Percentiles rank a stretch among this genome's conserved stretches.
Conservation (phyloP, 2,797 vertebrate species). For the Leuciscus waleckii region DNA sequence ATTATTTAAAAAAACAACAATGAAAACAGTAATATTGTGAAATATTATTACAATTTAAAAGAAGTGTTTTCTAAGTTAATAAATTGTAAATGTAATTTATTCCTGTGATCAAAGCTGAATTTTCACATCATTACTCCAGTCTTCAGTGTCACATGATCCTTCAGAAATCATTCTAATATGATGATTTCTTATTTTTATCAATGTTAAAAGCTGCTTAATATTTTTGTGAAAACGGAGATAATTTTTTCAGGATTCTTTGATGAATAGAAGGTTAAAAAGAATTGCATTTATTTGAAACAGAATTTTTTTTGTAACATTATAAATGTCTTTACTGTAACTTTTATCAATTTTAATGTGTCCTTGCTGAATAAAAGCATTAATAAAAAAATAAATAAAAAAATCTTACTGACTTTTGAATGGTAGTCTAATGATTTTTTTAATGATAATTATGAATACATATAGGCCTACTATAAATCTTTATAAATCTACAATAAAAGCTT, state of each 20-base stretch:
- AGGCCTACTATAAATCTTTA: background rate
- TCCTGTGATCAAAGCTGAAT: background rate
- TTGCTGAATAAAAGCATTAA: background rate
- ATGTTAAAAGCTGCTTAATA: background rate
- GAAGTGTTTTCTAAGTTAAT: background rate
- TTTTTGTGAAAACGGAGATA: background rate
- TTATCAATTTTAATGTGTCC: background rate
- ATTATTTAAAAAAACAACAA: background rate
- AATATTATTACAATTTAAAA: background rate
- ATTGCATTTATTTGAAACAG: background rate
- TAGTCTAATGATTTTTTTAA: background rate
- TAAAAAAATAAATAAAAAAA: no score
- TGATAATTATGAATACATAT: background rate
- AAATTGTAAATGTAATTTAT: background rate
- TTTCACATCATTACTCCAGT: background rate
- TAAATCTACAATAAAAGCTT: no score
- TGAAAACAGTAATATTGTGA: background rate
- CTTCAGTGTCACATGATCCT: background rate
- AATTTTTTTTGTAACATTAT: background rate
- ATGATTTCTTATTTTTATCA: background rate
- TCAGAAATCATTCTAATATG: background rate
- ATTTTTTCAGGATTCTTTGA: background rate
- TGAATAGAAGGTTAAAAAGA: background rate
- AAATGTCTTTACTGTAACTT: background rate
- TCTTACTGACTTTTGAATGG: no score